Evolutionary conservation across 1,140 invertebrate genomes (phyloP).

Genomic region (Danaus melanippus): DNA sequence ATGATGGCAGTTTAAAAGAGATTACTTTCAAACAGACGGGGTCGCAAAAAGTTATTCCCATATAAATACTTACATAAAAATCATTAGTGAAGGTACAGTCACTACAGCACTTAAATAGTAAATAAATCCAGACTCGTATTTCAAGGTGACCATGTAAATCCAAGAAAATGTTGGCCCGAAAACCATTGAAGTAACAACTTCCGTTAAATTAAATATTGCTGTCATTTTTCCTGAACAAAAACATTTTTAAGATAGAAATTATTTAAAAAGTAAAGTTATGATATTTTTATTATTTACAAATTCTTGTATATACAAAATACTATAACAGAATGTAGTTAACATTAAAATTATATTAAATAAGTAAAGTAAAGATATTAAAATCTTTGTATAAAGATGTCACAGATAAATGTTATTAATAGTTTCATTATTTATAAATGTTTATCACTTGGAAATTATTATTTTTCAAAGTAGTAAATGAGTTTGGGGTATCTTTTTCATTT

Average conservation of each 20-base stretch:
- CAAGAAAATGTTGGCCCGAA: slow-evolving; percentile 54
- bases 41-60: neutral
- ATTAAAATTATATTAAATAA: too few relatives aligned
- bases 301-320: neutral
- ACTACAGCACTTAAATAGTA: slow-evolving; percentile 47
- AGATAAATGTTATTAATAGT: too few relatives aligned
- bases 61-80: slow-evolving; percentile 41
- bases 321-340: too few relatives aligned
- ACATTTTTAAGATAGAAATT: neutral
- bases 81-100: slow-evolving; percentile 37
- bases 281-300: neutral
- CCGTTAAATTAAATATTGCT: slow-evolving; percentile 54
- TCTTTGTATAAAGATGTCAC: too few relatives aligned
- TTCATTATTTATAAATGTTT: too few relatives aligned
- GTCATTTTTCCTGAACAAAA: slow-evolving; percentile 49
- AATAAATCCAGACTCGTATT: slow-evolving; percentile 39
- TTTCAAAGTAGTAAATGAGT: too few relatives aligned
- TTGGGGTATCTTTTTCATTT: too few relatives aligned
- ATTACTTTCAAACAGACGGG: too few relatives aligned
- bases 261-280: too few relatives aligned
- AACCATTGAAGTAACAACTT: slow-evolving; percentile 52
- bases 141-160: slow-evolving; percentile 50
- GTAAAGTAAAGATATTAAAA: too few relatives aligned
- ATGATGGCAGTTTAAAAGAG: too few relatives aligned
- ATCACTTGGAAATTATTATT: too few relatives aligned